Evolutionary conservation across 2,888 invertebrate species (phyloP).

Genomic region (Chelonus formosanus): DNA sequence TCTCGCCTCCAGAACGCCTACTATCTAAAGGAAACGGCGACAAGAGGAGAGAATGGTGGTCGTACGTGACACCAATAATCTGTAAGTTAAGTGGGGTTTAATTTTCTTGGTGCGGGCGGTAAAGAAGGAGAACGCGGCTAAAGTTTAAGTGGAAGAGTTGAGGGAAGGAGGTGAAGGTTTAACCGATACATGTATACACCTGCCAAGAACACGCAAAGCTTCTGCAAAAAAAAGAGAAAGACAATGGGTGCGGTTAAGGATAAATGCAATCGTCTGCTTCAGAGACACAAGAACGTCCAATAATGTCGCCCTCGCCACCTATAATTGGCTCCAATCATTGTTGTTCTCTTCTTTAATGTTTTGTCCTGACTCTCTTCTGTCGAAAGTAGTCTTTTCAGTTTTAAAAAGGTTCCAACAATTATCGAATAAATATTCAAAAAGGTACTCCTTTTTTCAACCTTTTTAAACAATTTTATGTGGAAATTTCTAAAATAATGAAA

Average conservation of each 20-base stretch:
- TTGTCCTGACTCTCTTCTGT: conserved; percentile 11
- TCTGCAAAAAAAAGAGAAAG: not conserved
- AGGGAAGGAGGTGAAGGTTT: conserved; percentile 39
- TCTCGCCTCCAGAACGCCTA: conserved; percentile 27
- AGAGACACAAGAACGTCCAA: conserved; percentile 55
- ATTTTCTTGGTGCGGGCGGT: conserved; percentile 59
- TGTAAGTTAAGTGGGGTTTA: conserved; percentile 61
- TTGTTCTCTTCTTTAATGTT: conserved; percentile 49
- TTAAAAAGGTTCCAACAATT: not conserved
- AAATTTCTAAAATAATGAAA: not conserved
- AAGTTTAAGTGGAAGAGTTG: conserved; percentile 9
- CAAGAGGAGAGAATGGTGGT: conserved; percentile 41
- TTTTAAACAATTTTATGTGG: too few relatives aligned
- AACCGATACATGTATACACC: conserved; percentile 56
- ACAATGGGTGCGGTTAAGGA: conserved; percentile 42
- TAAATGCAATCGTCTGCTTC: conserved; percentile 43
- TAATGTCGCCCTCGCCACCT: conserved; percentile 58
- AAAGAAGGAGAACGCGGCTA: conserved; percentile 38
- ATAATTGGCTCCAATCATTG: conserved; percentile 62
- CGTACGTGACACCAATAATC: conserved; percentile 63
- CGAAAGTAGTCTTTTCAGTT: not conserved
- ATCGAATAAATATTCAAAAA: not conserved
- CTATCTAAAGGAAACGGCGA: conserved; percentile 17
- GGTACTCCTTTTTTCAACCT: too few relatives aligned
- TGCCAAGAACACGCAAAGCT: conserved; percentile 56